Conservation (phyloP, 2,113 vertebrate species). For the Eleginops maclovinus region DNA sequence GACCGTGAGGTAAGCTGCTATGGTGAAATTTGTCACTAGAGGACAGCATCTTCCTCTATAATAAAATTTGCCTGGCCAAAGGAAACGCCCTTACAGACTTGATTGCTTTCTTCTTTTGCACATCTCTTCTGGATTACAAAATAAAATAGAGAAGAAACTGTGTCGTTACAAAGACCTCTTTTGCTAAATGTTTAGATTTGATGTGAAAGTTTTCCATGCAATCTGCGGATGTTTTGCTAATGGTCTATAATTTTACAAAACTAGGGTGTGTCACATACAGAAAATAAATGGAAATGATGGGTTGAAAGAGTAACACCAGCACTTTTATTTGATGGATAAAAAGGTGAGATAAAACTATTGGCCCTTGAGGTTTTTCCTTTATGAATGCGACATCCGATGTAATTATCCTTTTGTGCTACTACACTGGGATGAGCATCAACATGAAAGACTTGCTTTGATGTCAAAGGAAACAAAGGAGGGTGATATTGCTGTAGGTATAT, state of each 20-base stretch:
- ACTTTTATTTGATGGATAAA: slow-evolving; percentile 16
- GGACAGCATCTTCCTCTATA: slow-evolving; percentile 70
- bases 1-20: slow-evolving; percentile 32
- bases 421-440: slow-evolving; percentile 13
- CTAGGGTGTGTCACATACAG: slow-evolving; percentile 1
- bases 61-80: slow-evolving; percentile 23
- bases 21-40: slow-evolving; percentile 67
- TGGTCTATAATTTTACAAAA: slow-evolving; percentile 19
- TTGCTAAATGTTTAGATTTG: not conserved
- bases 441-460: slow-evolving; percentile 50
- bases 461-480: slow-evolving; percentile 38
- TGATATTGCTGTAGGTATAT: not conserved
- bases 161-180: not conserved
- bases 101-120: slow-evolving; percentile 1
- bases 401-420: slow-evolving; percentile 34
- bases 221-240: not conserved
- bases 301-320: slow-evolving; percentile 3
- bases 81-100: slow-evolving; percentile 63
- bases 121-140: not conserved
- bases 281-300: slow-evolving; percentile 33
- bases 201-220: not conserved
- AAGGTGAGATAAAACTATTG: slow-evolving; percentile 31
- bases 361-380: slow-evolving; percentile 8
- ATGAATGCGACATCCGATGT: slow-evolving; percentile 32
- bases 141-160: not conserved